Conservation (phyloP, 2,888 invertebrate species). For the Syrphus vitripennis region DNA sequence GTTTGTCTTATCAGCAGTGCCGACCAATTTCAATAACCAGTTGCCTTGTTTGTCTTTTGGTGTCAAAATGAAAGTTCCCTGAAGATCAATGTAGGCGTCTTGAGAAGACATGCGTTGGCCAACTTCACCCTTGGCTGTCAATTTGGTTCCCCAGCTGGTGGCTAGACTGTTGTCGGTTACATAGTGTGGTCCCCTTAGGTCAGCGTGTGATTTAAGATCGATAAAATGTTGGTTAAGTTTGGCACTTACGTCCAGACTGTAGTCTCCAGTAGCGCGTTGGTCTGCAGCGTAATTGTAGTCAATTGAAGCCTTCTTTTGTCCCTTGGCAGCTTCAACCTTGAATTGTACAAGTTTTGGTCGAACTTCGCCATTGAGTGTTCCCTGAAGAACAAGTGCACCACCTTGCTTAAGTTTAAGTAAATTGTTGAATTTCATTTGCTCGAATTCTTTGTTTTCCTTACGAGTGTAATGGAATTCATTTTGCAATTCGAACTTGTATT, state of each 20-base stretch:
- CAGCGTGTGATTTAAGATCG: conserved; percentile 75
- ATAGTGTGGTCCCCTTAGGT: conserved; percentile 79
- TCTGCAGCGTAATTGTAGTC: conserved; percentile 81
- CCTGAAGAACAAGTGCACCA: conserved; percentile 66
- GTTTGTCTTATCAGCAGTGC: conserved; percentile 79
- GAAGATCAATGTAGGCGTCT: conserved; percentile 77
- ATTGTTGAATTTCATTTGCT: conserved; percentile 73
- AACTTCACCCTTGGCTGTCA: conserved; percentile 77
- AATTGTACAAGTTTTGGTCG: conserved; percentile 83
- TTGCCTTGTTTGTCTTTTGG: conserved; percentile 76
- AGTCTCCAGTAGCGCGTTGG: conserved; percentile 78
- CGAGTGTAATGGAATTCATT: conserved; percentile 71
- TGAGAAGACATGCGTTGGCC: conserved; percentile 76
- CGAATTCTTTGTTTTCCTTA: conserved; percentile 53
- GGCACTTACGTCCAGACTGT: conserved; percentile 84
- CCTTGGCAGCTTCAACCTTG: conserved; percentile 83
- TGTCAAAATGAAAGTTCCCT: conserved; percentile 75
- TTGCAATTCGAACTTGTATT: conserved; percentile 72
- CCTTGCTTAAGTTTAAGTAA: conserved; percentile 72
- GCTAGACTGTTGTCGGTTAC: conserved; percentile 75
- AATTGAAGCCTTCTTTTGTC: conserved; percentile 83
- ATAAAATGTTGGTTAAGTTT: conserved; percentile 79
- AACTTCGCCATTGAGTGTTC: conserved; percentile 83
- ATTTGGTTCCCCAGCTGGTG: conserved; percentile 78
- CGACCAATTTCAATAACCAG: conserved; percentile 75